A percentile compares a stretch with the other conserved stretches of the same genome.
Conservation (phyloP, 2,113 vertebrate genomes). For the Rhinolophus ferrumequinum region DNA sequence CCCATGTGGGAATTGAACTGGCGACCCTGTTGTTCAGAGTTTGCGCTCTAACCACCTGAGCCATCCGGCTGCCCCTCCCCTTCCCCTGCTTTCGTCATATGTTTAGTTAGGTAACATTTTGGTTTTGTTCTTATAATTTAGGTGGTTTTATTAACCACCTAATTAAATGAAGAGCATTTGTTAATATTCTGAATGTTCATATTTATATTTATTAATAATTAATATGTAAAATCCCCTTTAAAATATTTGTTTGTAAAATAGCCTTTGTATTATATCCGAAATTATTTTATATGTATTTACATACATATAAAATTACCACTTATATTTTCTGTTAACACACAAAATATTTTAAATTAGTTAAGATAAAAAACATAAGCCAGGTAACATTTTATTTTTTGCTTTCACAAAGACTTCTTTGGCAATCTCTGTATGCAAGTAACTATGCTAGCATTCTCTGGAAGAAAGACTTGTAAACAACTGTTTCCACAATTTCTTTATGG, state of each 20-base stretch:
- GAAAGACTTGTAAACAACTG: background rate
- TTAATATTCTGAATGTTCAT: background rate
- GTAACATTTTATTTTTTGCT: constrained; percentile 24
- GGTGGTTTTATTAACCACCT: background rate
- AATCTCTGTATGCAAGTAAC: background rate
- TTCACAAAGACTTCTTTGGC: background rate
- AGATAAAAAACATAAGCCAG: background rate
- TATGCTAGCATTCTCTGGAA: background rate
- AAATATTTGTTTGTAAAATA: background rate
- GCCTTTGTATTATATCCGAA: background rate
- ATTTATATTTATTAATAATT: constrained; percentile 9
- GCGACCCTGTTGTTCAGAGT: too few species aligned
- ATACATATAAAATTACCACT: background rate
- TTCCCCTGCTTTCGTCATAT: background rate
- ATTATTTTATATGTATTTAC: background rate
- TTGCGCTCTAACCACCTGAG: too few species aligned
- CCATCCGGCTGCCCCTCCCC: too few species aligned
- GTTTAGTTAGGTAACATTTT: constrained; percentile 18
- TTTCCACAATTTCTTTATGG: background rate
- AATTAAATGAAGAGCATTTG: constrained; percentile 30
- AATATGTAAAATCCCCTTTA: background rate
- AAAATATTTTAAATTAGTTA: constrained; percentile 31
- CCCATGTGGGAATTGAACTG: too few species aligned
- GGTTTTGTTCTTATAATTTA: background rate
- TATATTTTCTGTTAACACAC: background rate